phyloP scores from a whole-genome alignment of 1,140 invertebrate species.

The Lerema accius region DNA sequence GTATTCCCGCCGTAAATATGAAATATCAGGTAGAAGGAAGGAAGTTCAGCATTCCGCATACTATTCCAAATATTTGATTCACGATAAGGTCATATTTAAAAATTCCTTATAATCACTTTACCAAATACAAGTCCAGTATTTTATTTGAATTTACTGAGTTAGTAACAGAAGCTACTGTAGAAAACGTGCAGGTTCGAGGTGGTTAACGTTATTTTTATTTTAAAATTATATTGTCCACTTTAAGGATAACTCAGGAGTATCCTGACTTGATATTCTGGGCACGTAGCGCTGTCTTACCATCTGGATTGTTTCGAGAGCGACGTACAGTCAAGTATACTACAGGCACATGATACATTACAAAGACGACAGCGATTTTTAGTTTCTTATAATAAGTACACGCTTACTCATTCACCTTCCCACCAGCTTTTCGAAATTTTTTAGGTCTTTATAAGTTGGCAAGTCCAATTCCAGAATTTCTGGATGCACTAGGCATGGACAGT shows the following conservation, averaged over 20 bases:
- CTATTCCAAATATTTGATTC: no score
- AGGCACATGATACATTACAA: constrained; percentile 47
- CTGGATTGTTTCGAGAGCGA: constrained; percentile 72
- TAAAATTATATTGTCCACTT: constrained; percentile 30
- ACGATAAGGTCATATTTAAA: no score
- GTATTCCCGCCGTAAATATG: neutral
- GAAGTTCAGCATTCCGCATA: no score
- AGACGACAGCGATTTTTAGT: neutral
- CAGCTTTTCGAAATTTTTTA: no score
- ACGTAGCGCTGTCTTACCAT: constrained; percentile 66
- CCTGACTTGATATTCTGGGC: constrained; percentile 46
- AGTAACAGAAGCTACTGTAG: neutral
- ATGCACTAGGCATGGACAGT: no score
- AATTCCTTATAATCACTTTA: no score
- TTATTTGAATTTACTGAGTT: no score
- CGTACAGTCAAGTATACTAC: constrained; percentile 62
- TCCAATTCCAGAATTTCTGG: no score
- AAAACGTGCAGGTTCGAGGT: constrained; percentile 5
- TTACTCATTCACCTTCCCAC: no score
- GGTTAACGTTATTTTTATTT: constrained; percentile 16
- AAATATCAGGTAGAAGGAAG: neutral
- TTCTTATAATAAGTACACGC: no score
- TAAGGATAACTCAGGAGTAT: constrained; percentile 11
- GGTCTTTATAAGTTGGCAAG: no score
- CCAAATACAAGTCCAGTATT: no score